Evolutionary conservation across 1,140 invertebrate species (phyloP).

Genomic region (Pachypsylla venusta): DNA sequence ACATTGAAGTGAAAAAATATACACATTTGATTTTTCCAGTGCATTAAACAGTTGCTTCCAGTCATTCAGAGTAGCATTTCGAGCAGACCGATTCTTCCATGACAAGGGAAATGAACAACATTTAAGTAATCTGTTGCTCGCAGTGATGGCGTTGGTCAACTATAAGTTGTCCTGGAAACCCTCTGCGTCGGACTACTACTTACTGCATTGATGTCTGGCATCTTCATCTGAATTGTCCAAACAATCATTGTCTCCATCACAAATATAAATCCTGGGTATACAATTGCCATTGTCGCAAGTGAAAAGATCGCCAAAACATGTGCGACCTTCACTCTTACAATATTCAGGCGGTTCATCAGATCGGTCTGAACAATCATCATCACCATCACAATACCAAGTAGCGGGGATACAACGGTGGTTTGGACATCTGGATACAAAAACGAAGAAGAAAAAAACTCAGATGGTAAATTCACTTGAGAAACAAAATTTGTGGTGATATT

Average conservation of each 20-base stretch:
- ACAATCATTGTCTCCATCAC: constrained; percentile 92
- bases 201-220: constrained; percentile 74
- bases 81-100: too few relatives aligned
- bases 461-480: too few relatives aligned
- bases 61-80: too few relatives aligned
- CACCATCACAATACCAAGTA: constrained; percentile 84
- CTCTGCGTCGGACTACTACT: constrained; percentile 30
- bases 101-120: too few relatives aligned
- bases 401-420: constrained; percentile 77
- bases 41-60: too few relatives aligned
- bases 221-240: constrained; percentile 85
- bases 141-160: not conserved
- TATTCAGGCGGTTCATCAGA: constrained; percentile 82
- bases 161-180: constrained; percentile 2
- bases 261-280: constrained; percentile 91
- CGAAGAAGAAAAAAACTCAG: too few relatives aligned
- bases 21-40: too few relatives aligned
- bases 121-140: too few relatives aligned
- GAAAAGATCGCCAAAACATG: constrained; percentile 87
- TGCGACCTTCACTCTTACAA: constrained; percentile 83
- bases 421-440: constrained; percentile 59
- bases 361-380: constrained; percentile 77
- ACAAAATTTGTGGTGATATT: too few relatives aligned
- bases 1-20: too few relatives aligned
- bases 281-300: constrained; percentile 96